Base-by-base conservation (phyloP, 2,797 vertebrate genomes). In the Alectoris magna region DNA sequence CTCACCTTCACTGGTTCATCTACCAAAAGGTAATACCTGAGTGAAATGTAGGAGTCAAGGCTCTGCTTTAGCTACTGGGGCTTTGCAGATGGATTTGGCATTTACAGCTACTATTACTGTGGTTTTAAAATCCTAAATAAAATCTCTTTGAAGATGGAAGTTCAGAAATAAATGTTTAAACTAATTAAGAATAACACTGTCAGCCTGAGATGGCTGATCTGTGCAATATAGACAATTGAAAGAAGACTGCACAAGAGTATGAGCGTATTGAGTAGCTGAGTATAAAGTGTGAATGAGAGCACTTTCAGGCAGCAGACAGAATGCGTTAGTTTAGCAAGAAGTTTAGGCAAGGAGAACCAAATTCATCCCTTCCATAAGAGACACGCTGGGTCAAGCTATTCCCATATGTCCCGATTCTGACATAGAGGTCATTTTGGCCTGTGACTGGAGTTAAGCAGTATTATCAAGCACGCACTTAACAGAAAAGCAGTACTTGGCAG, bases 121-220 rank as follows among this genome's bases (percentile, higher is more conserved):
- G 74, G 56, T 58, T 83, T 90, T 91, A 77, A 79, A 93, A 81
- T 91, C 69, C 48, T 87, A 94, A 96, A 89, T 77, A 84, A 96
- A 95, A 81, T 82, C 49, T 82, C 58, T 78, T 79, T 71, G 62
- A 78, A 88, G 77, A 39, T 71, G 9, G 11, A 94, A 29, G 19
- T 74, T 81, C 93, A 94, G 80, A 87, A 93, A 95, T 74, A 91
- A 95, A 95, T 62, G 64, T 93, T 88, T 81, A 22, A 91, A 81
- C 55, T 94, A 93, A 94, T 95, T 95, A 95, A 58, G 44, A 39
- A 34, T 96, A 96, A 91, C 94, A 95, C 53, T 73, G 87, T 88
- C 69, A 91, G 63, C n/a, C 76, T 78, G 78, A 84, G 48, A 89
- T 94, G 77, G 39, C 64, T 93, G 43, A 90, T 95, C 90, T 93